These are phyloP conservation scores for Loripinus fragilis DNA, from an alignment of 2,888 invertebrate species.

Conservation along the genomic window DNA sequence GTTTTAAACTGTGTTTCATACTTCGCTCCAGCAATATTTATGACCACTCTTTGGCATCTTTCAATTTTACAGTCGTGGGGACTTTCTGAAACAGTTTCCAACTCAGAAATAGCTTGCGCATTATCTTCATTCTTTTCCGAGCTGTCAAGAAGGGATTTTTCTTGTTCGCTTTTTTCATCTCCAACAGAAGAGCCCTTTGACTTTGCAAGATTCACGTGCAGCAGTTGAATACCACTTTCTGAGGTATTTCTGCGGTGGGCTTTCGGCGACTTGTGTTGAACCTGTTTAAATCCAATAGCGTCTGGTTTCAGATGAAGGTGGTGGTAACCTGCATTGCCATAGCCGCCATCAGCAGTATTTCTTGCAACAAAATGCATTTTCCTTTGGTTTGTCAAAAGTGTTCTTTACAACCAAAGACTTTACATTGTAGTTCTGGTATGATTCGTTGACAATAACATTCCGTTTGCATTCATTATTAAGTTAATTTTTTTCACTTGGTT, in stretches of 20 bases:
- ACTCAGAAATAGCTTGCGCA: neutral
- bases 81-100: neutral
- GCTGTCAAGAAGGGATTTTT: constrained; percentile 15
- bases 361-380: constrained; percentile 58
- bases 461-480: no score
- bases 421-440: no score
- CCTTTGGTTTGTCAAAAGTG: no score
- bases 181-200: neutral
- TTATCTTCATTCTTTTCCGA: constrained; percentile 1
- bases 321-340: neutral
- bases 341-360: constrained; percentile 47
- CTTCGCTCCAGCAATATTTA: constrained; percentile 80
- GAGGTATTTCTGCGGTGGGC: constrained; percentile 30
- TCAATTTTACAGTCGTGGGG: constrained; percentile 71
- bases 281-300: neutral
- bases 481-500: no score
- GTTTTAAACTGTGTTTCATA: constrained; percentile 82
- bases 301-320: constrained; percentile 2
- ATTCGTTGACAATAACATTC: no score
- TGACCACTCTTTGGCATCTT: constrained; percentile 73
- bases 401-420: no score
- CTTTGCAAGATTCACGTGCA: neutral
- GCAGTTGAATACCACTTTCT: neutral
- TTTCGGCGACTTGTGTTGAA: neutral
- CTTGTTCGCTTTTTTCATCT: neutral